Base-by-base conservation (phyloP, 2,113 vertebrate species). In the Plectropomus leopardus region DNA sequence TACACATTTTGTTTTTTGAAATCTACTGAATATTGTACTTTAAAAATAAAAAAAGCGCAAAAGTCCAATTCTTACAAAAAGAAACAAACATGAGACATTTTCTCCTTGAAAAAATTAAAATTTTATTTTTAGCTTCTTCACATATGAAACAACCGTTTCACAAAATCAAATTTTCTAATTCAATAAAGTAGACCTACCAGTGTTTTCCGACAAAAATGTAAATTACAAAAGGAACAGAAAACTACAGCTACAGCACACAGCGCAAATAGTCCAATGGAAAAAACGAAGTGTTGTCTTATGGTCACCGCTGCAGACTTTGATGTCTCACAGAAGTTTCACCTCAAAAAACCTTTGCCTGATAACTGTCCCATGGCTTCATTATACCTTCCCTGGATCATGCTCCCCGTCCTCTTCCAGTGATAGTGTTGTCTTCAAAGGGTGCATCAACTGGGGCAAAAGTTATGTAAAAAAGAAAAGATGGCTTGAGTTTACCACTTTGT, bases 101-200 rank as follows among this genome's bases (percentile, higher is more conserved):
- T 21, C 32, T 67, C 44, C 34, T 72, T 65, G 34, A 59, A 60
- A 6, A 54, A 60, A 23, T 7, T 72, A 14, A 34, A 4, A 51
- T 73, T 80, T 80, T 80, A 80, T 68, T 80, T 67, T 73, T 67
- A 67, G 63, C 53, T 60, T 74, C 10, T 72, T 66, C 19, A 72
- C 59, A 80, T 30, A 40, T 40, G 10, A 24, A 58, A 80, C 45
- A 60, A 16, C 3, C 19, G 30, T 26, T 63, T 78, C 55, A 78
- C 76, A 78, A 75, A 45, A 55, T 13, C 36, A 65, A 57, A 54
- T 13, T 63, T 47, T 61, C 47, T 24, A n/a, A 72, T 63, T 79
- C n/a, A 36, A 54, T 32, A 7, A 34, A 48, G 40, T 72, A 36
- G n/a, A n/a, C n/a, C n/a, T 36, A 36, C n/a, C 36, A 64, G 42